phyloP scores from a whole-genome alignment of 2,797 vertebrate genomes.

The Antrozous pallidus region DNA sequence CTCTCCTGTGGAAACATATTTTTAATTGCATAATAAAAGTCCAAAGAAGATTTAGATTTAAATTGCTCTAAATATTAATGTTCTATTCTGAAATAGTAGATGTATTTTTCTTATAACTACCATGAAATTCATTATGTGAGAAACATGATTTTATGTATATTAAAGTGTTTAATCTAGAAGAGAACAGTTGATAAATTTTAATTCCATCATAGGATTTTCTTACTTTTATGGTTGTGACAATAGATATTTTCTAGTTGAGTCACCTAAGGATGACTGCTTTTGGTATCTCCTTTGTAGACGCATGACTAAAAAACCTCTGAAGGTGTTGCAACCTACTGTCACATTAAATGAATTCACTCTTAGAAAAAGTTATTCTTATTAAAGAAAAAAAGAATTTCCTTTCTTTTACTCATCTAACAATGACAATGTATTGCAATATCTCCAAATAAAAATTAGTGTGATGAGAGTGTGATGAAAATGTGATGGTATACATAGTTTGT shows the following conservation, averaged over 20 bases:
- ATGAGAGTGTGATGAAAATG: not conserved
- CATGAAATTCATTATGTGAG: not conserved
- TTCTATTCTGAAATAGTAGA: constrained; percentile 8
- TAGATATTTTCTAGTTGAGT: not conserved
- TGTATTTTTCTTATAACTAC: constrained; percentile 19
- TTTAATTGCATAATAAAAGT: not conserved
- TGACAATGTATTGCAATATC: not conserved
- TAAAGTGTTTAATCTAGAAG: not conserved
- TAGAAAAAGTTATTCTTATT: not conserved
- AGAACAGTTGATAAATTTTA: not conserved
- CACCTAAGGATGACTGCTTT: not conserved
- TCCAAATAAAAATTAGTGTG: not conserved
- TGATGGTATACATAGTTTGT: not conserved
- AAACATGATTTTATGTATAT: not conserved
- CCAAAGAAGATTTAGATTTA: not conserved
- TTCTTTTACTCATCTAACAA: not conserved
- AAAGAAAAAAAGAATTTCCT: not conserved
- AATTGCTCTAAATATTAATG: constrained; percentile 16
- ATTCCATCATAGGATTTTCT: not conserved
- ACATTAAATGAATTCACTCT: not conserved
- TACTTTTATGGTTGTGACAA: not conserved
- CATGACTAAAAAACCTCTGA: not conserved
- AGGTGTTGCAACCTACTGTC: not conserved
- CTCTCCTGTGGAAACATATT: not conserved
- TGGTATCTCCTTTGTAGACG: not conserved